Percentiles rank a stretch among this genome's conserved stretches.
phyloP scores from a whole-genome alignment of 2,797 vertebrate species.

The Myripristis jacobus region DNA sequence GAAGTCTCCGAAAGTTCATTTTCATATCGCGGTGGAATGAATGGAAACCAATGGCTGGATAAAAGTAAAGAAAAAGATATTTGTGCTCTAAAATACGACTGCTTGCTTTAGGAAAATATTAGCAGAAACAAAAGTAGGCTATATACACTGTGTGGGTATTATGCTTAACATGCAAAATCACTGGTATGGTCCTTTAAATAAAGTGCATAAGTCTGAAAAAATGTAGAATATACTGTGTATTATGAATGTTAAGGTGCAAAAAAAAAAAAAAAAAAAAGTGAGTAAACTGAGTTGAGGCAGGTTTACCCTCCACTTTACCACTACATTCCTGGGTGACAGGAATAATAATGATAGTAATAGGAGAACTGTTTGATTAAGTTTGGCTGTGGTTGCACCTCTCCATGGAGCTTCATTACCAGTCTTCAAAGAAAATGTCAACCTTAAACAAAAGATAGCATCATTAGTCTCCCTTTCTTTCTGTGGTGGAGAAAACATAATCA shows the following conservation, averaged over 20 bases:
- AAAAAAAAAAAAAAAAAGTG: conserved; percentile 13
- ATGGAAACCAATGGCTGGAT: too few relatives aligned
- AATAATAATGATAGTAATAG: conserved; percentile 36
- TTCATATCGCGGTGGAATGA: too few relatives aligned
- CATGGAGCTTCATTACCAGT: conserved; percentile 64
- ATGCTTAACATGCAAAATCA: too few relatives aligned
- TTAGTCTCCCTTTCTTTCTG: conserved; percentile 61
- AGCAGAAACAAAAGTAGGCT: too few relatives aligned
- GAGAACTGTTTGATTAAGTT: conserved; percentile 44
- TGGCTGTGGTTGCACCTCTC: conserved; percentile 50
- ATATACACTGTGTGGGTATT: too few relatives aligned
- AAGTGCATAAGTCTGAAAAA: not conserved
- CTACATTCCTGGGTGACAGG: conserved; percentile 47
- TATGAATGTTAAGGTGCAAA: too few relatives aligned
- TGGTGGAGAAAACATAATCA: conserved; percentile 50
- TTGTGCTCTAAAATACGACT: too few relatives aligned
- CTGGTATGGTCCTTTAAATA: too few relatives aligned
- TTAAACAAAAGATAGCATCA: conserved; percentile 60
- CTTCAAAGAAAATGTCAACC: conserved; percentile 75
- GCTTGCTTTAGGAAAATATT: too few relatives aligned
- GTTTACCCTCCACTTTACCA: conserved; percentile 34
- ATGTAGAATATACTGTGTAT: too few relatives aligned
- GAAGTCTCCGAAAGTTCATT: too few relatives aligned
- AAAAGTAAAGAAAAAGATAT: too few relatives aligned
- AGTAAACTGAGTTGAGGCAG: conserved; percentile 42